Evolutionary conservation across 2,113 vertebrate species (phyloP), one percentile per base, ranked within the genome.

Genomic region (Rhodinocichla rosea): DNA sequence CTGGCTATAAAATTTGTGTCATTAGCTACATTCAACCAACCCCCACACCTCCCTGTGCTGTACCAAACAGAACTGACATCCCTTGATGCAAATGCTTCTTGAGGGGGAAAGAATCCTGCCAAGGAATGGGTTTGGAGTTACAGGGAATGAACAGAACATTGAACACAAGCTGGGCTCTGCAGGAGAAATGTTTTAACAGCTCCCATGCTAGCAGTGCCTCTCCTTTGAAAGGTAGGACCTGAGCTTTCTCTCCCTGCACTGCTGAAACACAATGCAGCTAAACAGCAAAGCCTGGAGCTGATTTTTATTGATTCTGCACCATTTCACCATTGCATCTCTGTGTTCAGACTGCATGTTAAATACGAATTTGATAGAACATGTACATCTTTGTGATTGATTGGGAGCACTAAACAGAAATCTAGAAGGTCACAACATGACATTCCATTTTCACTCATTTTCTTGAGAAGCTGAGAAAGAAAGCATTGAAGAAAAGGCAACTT

Each of bases 341-440:
- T 40, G 74, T 90, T 77, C 94, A 83, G 67, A 42, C 50, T 59
- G 79, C 63, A 92, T 70, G 77, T 90, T 65, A 92, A 95, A 67
- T 62, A 82, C 8, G 14, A 37, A 70, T 85, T 95, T 84, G 81
- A 89, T 73, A 79, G 3, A 85, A 85, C 13, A 15, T 11, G 52
- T 23, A 73, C n/a, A 74, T 60, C 69, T 94, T 35, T 53, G 56
- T 79, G 89, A 94, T 53, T 93, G 90, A 93, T 90, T 67, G 42
- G 37, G 55, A 92, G 57, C 32, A 62, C 52, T 62, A 35, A 53
- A 82, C 22, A 71, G 63, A 92, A 91, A 90, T 45, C 62, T 18
- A 55, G 42, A 95, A 92, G 90, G 88, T 88, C 88, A 97, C 63
- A 64, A 62, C 0, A 0, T 37, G 75, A 86, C 50, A 84, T 64